A percentile compares a stretch with the other conserved stretches of the same genome.
Evolutionary conservation across 2,113 vertebrate genomes (phyloP).

Genomic region (Andinoacara biseriatus): DNA sequence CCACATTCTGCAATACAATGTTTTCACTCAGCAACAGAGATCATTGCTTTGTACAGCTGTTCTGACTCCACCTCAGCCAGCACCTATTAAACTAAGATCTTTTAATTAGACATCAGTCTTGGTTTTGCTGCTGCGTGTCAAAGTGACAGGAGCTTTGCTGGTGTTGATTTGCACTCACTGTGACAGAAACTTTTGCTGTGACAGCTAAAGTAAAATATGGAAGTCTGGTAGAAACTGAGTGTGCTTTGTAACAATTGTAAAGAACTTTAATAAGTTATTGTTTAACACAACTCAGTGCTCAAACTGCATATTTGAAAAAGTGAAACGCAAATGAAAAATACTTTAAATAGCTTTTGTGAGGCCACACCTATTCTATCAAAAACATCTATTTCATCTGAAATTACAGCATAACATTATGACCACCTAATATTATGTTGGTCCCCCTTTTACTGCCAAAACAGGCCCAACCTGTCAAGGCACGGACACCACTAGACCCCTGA

Average conservation of each 20-base stretch:
- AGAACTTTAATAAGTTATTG: neutral
- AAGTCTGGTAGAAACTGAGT: slow-evolving; percentile 1
- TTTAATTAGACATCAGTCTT: slow-evolving; percentile 62
- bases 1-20: neutral
- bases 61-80: slow-evolving; percentile 2
- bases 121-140: slow-evolving; percentile 42
- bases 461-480: too few relatives aligned
- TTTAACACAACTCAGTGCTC: neutral
- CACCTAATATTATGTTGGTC: too few relatives aligned
- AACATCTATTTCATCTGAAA: neutral
- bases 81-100: slow-evolving; percentile 10
- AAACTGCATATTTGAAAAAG: neutral
- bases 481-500: too few relatives aligned
- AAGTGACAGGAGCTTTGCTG: slow-evolving; percentile 35
- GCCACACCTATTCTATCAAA: neutral
- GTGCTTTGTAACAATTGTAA: slow-evolving; percentile 29
- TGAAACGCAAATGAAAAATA: neutral
- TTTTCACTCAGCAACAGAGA: neutral
- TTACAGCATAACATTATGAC: neutral
- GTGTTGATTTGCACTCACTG: slow-evolving; percentile 19
- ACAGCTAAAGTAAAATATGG: slow-evolving; percentile 31
- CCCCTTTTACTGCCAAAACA: too few relatives aligned
- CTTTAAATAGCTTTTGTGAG: neutral
- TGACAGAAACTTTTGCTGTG: slow-evolving; percentile 23
- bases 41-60: neutral